These are phyloP conservation scores for Eupithecia insigniata DNA, from an alignment of 2,888 invertebrate species.

Conservation along the genomic window DNA sequence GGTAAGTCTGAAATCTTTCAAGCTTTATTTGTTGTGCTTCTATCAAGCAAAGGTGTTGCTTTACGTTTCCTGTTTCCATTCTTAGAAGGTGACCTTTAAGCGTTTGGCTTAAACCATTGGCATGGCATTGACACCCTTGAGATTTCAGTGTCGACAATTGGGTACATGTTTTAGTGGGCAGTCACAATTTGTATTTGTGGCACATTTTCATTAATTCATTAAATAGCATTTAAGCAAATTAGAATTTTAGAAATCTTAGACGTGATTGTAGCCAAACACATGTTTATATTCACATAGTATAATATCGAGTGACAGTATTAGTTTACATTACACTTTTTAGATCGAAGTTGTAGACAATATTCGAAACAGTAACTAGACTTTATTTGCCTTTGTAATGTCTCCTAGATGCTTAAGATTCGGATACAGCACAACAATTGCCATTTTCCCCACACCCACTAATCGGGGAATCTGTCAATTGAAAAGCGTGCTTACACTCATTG, in stretches of 20 bases:
- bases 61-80: conserved; percentile 76
- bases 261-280: conserved; percentile 54
- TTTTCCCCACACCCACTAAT: conserved; percentile 51
- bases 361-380: conserved; percentile 33
- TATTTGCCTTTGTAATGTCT: conserved; percentile 61
- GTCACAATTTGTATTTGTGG: conserved; percentile 68
- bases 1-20: conserved; percentile 87
- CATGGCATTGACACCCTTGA: conserved; percentile 79
- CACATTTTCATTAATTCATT: conserved; percentile 50
- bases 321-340: conserved; percentile 45
- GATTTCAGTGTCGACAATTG: conserved; percentile 66
- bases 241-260: conserved; percentile 44
- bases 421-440: conserved; percentile 66
- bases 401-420: conserved; percentile 77
- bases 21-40: conserved; percentile 69
- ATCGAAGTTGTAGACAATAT: conserved; percentile 34
- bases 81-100: conserved; percentile 76
- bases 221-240: conserved; percentile 31
- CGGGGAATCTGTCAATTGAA: conserved; percentile 64
- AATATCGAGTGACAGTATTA: conserved; percentile 52
- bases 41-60: conserved; percentile 80
- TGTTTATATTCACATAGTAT: conserved; percentile 53
- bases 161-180: conserved; percentile 51
- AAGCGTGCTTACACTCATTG: conserved; percentile 72
- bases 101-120: conserved; percentile 81